Base-by-base conservation (phyloP, 2,888 invertebrate species). In the Crepidodera aurea region DNA sequence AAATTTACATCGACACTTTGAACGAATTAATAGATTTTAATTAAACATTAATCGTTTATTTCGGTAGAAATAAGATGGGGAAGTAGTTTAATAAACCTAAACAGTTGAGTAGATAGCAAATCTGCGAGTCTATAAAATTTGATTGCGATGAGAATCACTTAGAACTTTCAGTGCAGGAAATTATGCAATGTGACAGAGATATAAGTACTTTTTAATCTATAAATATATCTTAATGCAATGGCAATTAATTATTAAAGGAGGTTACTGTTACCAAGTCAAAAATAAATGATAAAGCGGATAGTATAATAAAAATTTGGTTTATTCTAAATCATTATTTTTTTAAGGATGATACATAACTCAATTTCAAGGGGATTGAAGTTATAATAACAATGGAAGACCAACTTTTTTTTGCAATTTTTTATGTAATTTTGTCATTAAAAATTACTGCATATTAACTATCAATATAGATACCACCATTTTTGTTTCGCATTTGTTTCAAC, bases 401-500 rank as follows among this genome's bases (percentile, higher is more conserved):
- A n/a, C n/a, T n/a, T n/a, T n/a, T n/a, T n/a, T n/a, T n/a, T n/a
- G n/a, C n/a, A n/a, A n/a, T n/a, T n/a, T n/a, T n/a, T n/a, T n/a
- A n/a, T n/a, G n/a, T n/a, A n/a, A n/a, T n/a, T n/a, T n/a, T n/a
- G n/a, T n/a, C n/a, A n/a, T n/a, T n/a, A n/a, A n/a, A n/a, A n/a
- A n/a, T n/a, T n/a, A n/a, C n/a, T n/a, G n/a, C n/a, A n/a, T n/a
- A n/a, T n/a, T n/a, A n/a, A n/a, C n/a, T n/a, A n/a, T n/a, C n/a
- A n/a, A n/a, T n/a, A n/a, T 3, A 3, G 12, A 29, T 10, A 27
- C 29, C 42, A 42, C 54, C 54, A 54, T 54, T 54, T 54, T 54
- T 19, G 10, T 54, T 27, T 27, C 25, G 27, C 29, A 40, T 16
- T 40, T 40, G 22, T 42, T 53, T 53, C 16, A 53, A 40, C 8